A percentile compares a stretch with the other conserved stretches of the same genome.
phyloP scores from a whole-genome alignment of 2,113 vertebrate genomes.

The Pantherophis guttatus region DNA sequence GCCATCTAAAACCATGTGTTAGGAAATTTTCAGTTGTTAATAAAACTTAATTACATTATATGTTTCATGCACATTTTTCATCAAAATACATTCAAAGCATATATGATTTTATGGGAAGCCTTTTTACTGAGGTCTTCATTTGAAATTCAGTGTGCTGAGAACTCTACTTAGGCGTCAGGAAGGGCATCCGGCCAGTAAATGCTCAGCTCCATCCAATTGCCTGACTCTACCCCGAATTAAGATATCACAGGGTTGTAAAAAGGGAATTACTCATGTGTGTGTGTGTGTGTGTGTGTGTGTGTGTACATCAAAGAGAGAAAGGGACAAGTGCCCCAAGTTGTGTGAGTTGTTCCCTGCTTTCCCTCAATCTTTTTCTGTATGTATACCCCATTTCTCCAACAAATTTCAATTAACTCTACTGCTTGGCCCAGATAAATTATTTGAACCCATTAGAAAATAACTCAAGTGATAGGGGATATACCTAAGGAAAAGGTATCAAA shows the following conservation, averaged over 20 bases:
- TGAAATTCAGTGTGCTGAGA: background rate
- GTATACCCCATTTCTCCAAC: background rate
- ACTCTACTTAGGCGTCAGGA: background rate
- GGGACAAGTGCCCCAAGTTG: background rate
- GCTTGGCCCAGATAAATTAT: background rate
- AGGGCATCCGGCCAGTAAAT: background rate
- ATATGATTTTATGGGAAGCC: constrained; percentile 16
- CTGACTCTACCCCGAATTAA: background rate
- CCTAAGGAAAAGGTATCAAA: background rate
- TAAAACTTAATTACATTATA: background rate
- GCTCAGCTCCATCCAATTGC: background rate
- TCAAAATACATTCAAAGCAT: background rate
- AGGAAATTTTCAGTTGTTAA: background rate
- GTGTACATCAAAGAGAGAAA: background rate
- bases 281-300: background rate
- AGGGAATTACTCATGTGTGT: background rate
- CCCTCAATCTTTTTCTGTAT: background rate
- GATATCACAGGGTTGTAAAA: background rate
- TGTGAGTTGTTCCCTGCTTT: background rate
- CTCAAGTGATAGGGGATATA: background rate
- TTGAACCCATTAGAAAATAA: background rate
- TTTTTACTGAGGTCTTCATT: background rate
- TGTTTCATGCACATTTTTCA: background rate
- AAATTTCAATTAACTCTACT: background rate
- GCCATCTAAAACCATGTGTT: background rate